Conservation (phyloP, 2,113 vertebrate genomes). For the Accipiter virgatus region DNA sequence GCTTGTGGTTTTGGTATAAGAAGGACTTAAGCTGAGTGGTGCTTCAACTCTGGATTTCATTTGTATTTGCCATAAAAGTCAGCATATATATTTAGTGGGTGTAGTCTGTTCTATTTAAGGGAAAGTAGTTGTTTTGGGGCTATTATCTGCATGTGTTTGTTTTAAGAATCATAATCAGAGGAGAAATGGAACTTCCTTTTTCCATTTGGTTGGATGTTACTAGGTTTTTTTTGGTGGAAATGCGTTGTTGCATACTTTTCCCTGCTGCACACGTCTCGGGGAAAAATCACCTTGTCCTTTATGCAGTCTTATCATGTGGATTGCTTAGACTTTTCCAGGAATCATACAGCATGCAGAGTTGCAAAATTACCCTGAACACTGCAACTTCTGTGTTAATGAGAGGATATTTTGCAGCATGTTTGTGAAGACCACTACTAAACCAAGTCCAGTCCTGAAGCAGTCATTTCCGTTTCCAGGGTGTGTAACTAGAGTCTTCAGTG, state of each 20-base stretch:
- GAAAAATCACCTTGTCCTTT: neutral
- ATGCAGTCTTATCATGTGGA: neutral
- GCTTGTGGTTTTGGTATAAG: neutral
- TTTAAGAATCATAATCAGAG: neutral
- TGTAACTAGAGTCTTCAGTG: neutral
- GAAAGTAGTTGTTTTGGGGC: neutral
- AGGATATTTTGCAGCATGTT: neutral
- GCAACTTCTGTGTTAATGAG: neutral
- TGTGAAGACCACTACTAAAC: neutral
- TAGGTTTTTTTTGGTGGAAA: neutral
- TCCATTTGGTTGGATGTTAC: neutral
- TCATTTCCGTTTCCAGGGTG: neutral
- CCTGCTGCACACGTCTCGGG: neutral
- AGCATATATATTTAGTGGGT: neutral
- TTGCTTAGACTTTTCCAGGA: neutral
- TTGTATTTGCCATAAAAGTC: neutral
- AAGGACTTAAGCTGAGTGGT: neutral
- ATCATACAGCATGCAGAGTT: neutral
- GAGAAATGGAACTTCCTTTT: constrained; percentile 22
- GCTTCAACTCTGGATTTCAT: neutral
- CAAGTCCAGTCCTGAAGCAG: neutral
- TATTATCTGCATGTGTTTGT: neutral
- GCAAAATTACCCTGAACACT: neutral
- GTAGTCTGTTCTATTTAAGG: neutral
- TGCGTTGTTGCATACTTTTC: neutral